Base-by-base conservation (phyloP, 1,140 invertebrate genomes). In the Drosophila rufa region DNA sequence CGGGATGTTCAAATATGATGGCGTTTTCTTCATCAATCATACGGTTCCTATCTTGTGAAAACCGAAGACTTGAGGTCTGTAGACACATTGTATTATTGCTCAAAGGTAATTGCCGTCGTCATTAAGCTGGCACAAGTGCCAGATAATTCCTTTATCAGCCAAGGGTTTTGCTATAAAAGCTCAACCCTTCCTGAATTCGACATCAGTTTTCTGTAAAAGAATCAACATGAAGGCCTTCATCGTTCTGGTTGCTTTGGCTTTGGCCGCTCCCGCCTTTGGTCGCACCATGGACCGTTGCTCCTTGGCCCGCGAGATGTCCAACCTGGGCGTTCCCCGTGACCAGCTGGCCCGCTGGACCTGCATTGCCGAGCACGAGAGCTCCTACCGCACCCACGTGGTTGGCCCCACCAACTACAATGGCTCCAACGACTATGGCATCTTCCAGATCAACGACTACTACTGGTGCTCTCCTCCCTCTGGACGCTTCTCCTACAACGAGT, bases 401-500 rank as follows among this genome's bases (percentile, higher is more conserved):
- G 87, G 87, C 0, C 71, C 77, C 15, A 47, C 48, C 33, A 92
- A 92, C 71, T 66, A 15, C n/a, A 82, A 92, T 45, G 91, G 82
- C 14, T 90, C 84, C 67, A 76, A 80, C 40, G 92, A 92, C 80
- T 92, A 85, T 57, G 92, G 92, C 0, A 75, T 91, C 53, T 92
- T 92, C 78, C 92, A 92, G 75, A 92, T 92, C 61, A 93, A 92
- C 58, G 70, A 90, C 66, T 66, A 67, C 40, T 92, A 80, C 55
- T 92, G 92, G 92, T 92, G 92, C 71, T 57, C 79, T 55, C 83
- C 83, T n/a, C 51, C 79, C 53, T 57, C 30, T 42, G 91, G 82
- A 65, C 69, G 75, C 47, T 73, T 75, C 70, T 90, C 86, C 69
- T 80, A 86, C 58, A 85, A 85, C 78, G 78, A 75, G 46, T 85